Evolutionary conservation across 2,797 vertebrate species (phyloP), one percentile per base, ranked within the genome.

Genomic region (Danio kyathit): DNA sequence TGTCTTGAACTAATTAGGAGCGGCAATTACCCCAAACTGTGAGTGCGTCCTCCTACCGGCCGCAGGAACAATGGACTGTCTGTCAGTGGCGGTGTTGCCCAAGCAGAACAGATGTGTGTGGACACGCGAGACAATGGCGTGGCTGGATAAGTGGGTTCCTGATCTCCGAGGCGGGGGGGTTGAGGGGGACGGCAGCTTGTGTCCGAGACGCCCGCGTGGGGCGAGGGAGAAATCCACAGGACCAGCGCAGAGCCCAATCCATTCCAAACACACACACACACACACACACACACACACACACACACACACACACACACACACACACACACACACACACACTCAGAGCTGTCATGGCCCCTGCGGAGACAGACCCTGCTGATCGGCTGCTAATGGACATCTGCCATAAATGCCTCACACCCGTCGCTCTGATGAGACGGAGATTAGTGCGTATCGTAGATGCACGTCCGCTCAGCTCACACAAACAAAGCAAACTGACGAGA

Each of bases 21-120:
- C 95, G 96, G 95, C 96, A 96, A 96, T 97, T 96, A 96, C 96
- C 95, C 92, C 94, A 95, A 95, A 95, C 95, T 92, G 89, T 94
- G 95, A 92, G 90, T 94, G 94, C 89, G 93, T 94, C 95, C 95
- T 86, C 94, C 93, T 91, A 91, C 92, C 86, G 81, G 85, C 94
- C 91, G 88, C 72, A 88, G 93, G 95, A 95, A 97, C 95, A 96
- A 96, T 95, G 92, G 95, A 93, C 94, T 93, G 95, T 93, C 96
- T 96, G 95, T 96, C 95, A 95, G 92, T 88, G 93, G 95, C 94
- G 95, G 93, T 93, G 94, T 95, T 94, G 95, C 94, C 94, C 95
- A 96, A 94, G 94, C 95, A 94, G 95, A 95, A 95, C 96, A 97
- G 96, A 97, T 97, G 96, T 94, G 95, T 94, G 93, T 95, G 95